Conservation (phyloP, 2,888 invertebrate species). For the Odontocolon sp. region DNA sequence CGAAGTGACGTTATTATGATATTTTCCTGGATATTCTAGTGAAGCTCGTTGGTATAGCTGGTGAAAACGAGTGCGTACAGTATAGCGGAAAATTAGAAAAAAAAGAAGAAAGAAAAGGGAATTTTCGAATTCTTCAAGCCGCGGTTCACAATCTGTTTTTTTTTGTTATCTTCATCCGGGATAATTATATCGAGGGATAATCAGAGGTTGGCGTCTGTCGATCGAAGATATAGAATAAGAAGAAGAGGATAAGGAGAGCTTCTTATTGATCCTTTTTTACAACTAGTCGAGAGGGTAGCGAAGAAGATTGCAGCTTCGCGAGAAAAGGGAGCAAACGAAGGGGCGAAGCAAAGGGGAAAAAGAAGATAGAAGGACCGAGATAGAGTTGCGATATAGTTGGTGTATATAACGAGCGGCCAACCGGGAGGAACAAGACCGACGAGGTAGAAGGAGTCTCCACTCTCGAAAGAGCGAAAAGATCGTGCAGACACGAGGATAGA, state of each 20-base stretch:
- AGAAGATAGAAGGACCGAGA: conserved; percentile 23
- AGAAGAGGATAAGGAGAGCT: too few relatives aligned
- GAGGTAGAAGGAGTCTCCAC: background rate
- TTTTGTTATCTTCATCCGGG: background rate
- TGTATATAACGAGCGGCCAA: conserved; percentile 41
- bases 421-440: conserved; percentile 38
- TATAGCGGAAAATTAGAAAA: background rate
- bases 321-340: conserved; percentile 5
- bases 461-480: background rate
- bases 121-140: background rate
- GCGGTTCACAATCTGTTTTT: background rate
- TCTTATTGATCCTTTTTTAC: too few relatives aligned
- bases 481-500: conserved; percentile 14
- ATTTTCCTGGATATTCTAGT: conserved; percentile 74
- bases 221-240: too few relatives aligned
- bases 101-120: background rate
- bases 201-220: background rate
- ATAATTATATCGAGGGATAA: background rate
- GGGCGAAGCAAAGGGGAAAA: conserved; percentile 25
- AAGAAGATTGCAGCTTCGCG: background rate
- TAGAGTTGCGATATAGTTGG: conserved; percentile 18
- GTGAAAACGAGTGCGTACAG: conserved; percentile 4
- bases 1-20: conserved; percentile 64
- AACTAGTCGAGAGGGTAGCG: background rate
- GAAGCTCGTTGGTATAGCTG: conserved; percentile 43